Base-by-base conservation (phyloP, 2,113 vertebrate genomes). In the Phaethon lepturus region DNA sequence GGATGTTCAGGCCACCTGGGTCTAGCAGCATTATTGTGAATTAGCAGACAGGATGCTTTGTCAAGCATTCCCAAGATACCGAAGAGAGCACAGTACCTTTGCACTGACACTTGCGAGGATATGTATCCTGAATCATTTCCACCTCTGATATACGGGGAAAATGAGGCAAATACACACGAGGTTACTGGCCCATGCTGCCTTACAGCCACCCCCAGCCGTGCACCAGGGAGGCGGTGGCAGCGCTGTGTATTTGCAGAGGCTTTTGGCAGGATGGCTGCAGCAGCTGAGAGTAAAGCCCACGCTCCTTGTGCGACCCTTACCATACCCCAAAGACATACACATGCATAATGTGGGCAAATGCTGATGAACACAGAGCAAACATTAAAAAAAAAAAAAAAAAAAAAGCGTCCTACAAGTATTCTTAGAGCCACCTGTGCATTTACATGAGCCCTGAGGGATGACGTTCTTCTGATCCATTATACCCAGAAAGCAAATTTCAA, bases 221-320 rank as follows among this genome's bases (percentile, higher is more conserved):
- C 29, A 35, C 93, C 91, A 33, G 91, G 87, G 56, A 96, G 77
- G 56, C 42, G n/a, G 92, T 53, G 94, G 94, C 73, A 97, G 92
- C 62, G 69, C 76, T 23, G 10, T 47, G 74, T 75, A 20, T n/a
- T 50, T 76, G 83, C 66, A 72, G 40, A 40, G 33, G 23, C 14
- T 88, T 49, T 49, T 26, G 44, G 59, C n/a, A 72, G 45, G 53
- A 24, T 7, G 12, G 18, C 12, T 11, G 24, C 29, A 75, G 77
- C 67, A 79, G 56, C 15, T 58, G 45, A 29, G 47, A 23, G 50
- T 5, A 42, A 22, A 89, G 35, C 26, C 20, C 15, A 24, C 2
- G 2, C 47, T 66, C 49, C 26, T 22, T 22, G 15, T 42, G n/a
- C 11, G 28, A 33, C 33, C 63, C 14, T n/a, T 35, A 17, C 5